These are phyloP conservation scores for Cosmia pyralina DNA, from an alignment of 2,888 invertebrate genomes.

Conservation along the genomic window DNA sequence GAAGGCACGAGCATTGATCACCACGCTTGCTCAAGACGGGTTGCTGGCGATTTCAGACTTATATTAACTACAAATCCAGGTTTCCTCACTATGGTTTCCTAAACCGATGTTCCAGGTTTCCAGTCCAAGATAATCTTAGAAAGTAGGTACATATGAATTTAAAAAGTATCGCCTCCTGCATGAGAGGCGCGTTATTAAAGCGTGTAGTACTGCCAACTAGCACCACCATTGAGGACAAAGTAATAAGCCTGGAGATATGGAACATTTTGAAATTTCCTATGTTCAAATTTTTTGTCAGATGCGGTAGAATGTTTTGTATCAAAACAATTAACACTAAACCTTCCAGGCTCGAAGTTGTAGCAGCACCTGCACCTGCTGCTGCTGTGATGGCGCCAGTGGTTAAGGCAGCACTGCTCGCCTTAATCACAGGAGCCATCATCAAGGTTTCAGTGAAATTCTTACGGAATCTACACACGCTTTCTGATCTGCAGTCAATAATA, in stretches of 20 bases:
- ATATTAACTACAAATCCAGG: not conserved
- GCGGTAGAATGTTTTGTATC: too few species aligned
- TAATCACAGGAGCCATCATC: not conserved
- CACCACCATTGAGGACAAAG: too few species aligned
- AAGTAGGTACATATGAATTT: not conserved
- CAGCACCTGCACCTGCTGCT: too few species aligned
- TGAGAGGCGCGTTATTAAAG: too few species aligned
- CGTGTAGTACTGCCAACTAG: too few species aligned
- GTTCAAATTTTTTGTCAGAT: too few species aligned
- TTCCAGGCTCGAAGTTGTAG: too few species aligned
- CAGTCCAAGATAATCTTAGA: not conserved
- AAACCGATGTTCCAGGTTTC: not conserved
- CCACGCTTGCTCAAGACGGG: not conserved
- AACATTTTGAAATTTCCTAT: too few species aligned
- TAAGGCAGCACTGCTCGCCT: too few species aligned
- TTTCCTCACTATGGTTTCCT: not conserved
- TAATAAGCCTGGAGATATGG: too few species aligned
- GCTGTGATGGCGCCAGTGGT: too few species aligned
- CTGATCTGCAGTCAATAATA: not conserved
- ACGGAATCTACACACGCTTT: not conserved
- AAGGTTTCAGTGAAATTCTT: slow-evolving; percentile 2
- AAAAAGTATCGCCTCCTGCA: not conserved
- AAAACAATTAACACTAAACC: too few species aligned
- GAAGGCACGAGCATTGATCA: not conserved
- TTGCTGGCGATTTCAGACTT: not conserved